These are phyloP conservation scores for Pseudomyrmex flavicornis DNA, from an alignment of 1,140 invertebrate genomes.

Conservation along the genomic window DNA sequence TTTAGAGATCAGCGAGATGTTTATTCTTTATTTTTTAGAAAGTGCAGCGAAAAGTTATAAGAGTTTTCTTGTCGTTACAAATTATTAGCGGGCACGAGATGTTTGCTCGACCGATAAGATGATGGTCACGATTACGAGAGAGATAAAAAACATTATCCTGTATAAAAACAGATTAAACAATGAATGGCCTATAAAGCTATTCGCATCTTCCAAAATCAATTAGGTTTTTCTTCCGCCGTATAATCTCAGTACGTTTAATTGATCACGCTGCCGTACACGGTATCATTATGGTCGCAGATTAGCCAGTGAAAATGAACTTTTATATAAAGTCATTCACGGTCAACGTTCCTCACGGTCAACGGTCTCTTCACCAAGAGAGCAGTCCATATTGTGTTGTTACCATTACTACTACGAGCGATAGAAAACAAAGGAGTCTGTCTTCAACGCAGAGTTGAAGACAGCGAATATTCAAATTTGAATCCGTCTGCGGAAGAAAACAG, in stretches of 20 bases:
- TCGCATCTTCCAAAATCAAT: conserved; percentile 8
- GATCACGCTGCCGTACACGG: not conserved
- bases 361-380: not conserved
- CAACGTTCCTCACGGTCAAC: conserved; percentile 27
- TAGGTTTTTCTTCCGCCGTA: not conserved
- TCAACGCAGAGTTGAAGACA: no score
- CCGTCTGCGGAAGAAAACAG: no score
- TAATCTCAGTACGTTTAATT: not conserved
- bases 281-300: not conserved
- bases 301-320: conserved; percentile 26
- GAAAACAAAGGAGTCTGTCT: no score
- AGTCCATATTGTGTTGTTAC: no score
- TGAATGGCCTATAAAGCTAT: conserved; percentile 6
- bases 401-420: no score
- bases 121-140: not conserved
- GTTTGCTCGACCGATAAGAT: conserved; percentile 1
- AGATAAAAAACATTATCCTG: not conserved
- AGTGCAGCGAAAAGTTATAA: no score
- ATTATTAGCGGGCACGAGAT: not conserved
- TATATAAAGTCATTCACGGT: conserved; percentile 33
- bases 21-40: no score
- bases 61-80: not conserved
- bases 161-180: conserved; percentile 3
- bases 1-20: no score
- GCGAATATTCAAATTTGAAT: no score